Evolutionary conservation across 2,797 vertebrate species (phyloP).

Genomic region (Leptatherina wallacei): DNA sequence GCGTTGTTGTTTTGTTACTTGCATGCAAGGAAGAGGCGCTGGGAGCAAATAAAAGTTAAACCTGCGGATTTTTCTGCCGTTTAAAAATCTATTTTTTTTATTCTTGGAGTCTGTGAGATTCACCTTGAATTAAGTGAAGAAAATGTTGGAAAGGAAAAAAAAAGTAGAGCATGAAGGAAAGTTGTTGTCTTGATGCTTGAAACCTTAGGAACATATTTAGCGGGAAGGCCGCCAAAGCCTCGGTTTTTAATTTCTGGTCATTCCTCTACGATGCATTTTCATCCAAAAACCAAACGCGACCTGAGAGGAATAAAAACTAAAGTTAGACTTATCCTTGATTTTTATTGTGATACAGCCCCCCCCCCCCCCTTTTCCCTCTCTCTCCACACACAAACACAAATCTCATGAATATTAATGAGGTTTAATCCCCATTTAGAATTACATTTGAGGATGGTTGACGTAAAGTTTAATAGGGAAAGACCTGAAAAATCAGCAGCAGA

Average conservation of each 20-base stretch:
- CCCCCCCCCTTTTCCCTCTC: not conserved
- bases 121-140: not conserved
- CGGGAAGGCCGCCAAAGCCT: not conserved
- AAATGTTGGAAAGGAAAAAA: too few species aligned
- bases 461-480: constrained; percentile 84
- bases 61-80: not conserved
- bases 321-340: constrained; percentile 77
- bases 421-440: constrained; percentile 88
- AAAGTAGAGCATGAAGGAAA: not conserved
- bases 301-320: constrained; percentile 42
- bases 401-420: constrained; percentile 87
- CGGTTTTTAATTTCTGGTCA: not conserved
- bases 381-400: constrained; percentile 19
- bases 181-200: not conserved
- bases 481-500: constrained; percentile 58
- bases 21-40: not conserved
- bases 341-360: constrained; percentile 67
- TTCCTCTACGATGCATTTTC: not conserved
- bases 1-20: not conserved
- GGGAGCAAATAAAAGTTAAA: constrained; percentile 4
- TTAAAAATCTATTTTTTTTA: not conserved
- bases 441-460: constrained; percentile 84
- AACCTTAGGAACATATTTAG: not conserved
- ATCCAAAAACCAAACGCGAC: not conserved
- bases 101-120: not conserved